Evolutionary conservation across 2,113 vertebrate species (phyloP), one percentile per base, ranked within the genome.

Genomic region (Clarias gariepinus): DNA sequence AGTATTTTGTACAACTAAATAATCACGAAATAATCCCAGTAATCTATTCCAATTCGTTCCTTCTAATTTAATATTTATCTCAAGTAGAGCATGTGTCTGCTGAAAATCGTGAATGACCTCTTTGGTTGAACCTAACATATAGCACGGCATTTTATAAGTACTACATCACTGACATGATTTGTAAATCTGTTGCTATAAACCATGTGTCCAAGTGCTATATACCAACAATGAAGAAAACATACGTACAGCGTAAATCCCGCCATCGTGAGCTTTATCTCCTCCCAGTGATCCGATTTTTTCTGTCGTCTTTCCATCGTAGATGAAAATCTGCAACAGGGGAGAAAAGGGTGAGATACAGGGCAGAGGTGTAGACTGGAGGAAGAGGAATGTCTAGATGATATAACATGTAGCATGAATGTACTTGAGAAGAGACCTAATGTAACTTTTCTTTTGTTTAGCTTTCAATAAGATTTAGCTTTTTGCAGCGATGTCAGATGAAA

Each of bases 221-320:
- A n/a, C 10, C 28, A 23, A 63, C 0, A 47, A 7, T 19, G 4
- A 83, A 30, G 16, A 12, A 53, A 9, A 58, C 5, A 76, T 30
- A 97, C 97, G 96, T 93, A 99, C 98, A 61, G 98, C 97, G 74
- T 99, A 99, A 89, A 99, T 94, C 85, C 98, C 98, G 76, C 98
- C 98, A 2, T 96, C 95, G n/a, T 99, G 98, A 66, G 98, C 97
- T 89, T 97, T 98, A 85, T 91, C 93, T 89, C 93, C 97, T 55
- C 98, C 98, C 66, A 99, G 95, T 0, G 93, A 85, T 15, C 92
- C 90, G 0, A 97, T 82, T 79, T 90, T 94, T 66, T 97, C 96
- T 66, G 97, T 97, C 0, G 93, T 96, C 89, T 95, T 96, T 47
- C 98, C 98, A 76, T 99, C 96, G 33, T 96, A 98, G 89, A 99